phyloP scores from a whole-genome alignment of 2,797 vertebrate genomes.

The Acanthurus leucopareius region DNA sequence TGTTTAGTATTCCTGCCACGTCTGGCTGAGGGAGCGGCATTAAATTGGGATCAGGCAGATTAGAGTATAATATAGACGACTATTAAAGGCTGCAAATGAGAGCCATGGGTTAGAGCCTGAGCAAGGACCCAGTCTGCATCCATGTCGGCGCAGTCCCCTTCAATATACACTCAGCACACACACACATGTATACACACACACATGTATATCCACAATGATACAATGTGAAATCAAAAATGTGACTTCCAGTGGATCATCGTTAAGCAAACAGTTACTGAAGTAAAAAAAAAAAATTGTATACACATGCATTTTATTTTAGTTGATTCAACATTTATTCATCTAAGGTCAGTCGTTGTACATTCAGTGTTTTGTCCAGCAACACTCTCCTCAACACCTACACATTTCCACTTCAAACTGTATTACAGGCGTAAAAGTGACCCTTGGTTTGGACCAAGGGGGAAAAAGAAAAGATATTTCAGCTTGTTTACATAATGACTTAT shows the following conservation, averaged over 20 bases:
- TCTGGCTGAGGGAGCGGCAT: conserved; percentile 90
- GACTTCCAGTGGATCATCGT: not conserved
- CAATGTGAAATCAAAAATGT: conserved; percentile 13
- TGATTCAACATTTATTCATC: not conserved
- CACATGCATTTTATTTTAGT: not conserved
- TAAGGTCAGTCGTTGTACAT: not conserved
- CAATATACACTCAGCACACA: conserved; percentile 21
- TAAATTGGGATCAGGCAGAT: conserved; percentile 99
- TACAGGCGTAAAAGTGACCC: not conserved
- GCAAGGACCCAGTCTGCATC: conserved; percentile 74
- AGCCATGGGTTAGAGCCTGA: conserved; percentile 87
- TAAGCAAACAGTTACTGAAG: conserved; percentile 2
- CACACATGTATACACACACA: conserved; percentile 1
- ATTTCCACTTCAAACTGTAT: not conserved
- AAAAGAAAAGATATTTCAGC: too few species aligned
- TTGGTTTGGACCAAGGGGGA: too few species aligned
- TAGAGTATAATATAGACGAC: conserved; percentile 96
- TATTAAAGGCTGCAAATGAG: conserved; percentile 98
- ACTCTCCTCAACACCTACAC: not conserved
- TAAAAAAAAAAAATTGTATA: not conserved
- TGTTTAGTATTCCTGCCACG: conserved; percentile 89
- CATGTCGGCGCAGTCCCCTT: conserved; percentile 56
- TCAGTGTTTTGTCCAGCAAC: not conserved
- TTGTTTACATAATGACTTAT: not conserved
- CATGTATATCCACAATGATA: not conserved